Base-by-base conservation (phyloP, 2,113 vertebrate genomes). In the Piaya cayana region DNA sequence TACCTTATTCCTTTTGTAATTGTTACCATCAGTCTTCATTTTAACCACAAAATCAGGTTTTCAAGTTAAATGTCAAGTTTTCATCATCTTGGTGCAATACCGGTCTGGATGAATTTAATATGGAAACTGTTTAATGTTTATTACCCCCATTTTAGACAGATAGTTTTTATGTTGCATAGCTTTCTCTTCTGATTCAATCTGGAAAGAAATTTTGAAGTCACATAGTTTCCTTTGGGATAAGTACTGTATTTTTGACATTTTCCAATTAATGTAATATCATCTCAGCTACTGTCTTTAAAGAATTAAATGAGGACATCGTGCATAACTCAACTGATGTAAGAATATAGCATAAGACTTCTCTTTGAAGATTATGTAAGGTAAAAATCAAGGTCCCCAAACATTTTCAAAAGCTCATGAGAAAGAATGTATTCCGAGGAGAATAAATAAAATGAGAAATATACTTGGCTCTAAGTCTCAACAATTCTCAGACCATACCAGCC, bases 261-360 rank as follows among this genome's bases (percentile, higher is more conserved):
- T 86, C 69, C 89, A 85, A 92, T 95, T 90, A 79, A 65, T 92
- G 17, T 71, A 89, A 77, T 90, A 55, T 55, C 17, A 67, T 89
- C 42, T 75, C 43, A 82, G 70, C 63, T 76, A 47, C 34, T 91
- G 91, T 78, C 37, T 45, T 74, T 39, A 67, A 77, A 39, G 68
- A 92, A 77, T 69, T 91, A 86, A 90, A 82, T 91, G 75, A 64
- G 68, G 52, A 68, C 47, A 60, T 70, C 15, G 42, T 88, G 25
- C 21, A 21, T 92, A 92, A 67, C 69, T 92, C 49, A 80, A 17
- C 20, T 67, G 18, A 77, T 77, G 6, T 70, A 70, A 92, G 59
- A 86, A 50, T 92, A 37, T 59, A 93, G 64, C 21, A 15, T n/a
- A 82, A 77, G 34, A 86, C 7, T 77, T 76, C 42, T 88, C 64